Evolutionary conservation across 2,888 invertebrate species (phyloP).

Genomic region (Morinoia aosen): DNA sequence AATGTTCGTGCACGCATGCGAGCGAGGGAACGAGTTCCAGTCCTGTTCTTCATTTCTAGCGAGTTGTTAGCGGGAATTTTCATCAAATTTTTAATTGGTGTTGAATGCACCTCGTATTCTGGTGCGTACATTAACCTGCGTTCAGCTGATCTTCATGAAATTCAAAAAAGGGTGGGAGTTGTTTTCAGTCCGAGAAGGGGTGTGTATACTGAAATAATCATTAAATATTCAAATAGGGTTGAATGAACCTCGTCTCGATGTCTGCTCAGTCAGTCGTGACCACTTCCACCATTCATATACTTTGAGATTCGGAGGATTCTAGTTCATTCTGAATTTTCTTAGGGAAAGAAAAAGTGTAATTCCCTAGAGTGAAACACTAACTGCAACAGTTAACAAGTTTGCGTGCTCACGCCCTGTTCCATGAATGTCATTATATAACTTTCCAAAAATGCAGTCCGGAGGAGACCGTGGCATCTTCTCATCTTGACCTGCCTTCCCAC

Average conservation of each 20-base stretch:
- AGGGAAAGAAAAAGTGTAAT: background rate
- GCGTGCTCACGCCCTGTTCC: background rate
- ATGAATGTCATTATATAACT: background rate
- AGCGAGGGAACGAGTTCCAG: background rate
- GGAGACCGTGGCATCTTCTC: background rate
- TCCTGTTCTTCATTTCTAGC: conserved; percentile 4
- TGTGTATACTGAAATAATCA: background rate
- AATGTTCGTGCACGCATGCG: conserved; percentile 8
- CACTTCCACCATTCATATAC: background rate
- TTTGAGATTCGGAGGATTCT: background rate
- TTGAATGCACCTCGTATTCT: background rate
- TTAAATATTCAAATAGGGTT: background rate
- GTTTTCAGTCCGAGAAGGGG: background rate
- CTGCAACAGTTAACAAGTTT: background rate
- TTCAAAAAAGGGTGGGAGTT: background rate
- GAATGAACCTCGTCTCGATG: background rate
- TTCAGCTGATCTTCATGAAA: background rate
- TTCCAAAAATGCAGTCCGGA: background rate
- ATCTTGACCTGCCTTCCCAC: background rate
- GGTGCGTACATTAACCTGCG: background rate
- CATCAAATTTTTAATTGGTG: conserved; percentile 21
- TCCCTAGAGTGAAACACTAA: background rate
- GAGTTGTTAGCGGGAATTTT: background rate
- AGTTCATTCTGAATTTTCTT: background rate
- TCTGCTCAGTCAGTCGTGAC: background rate